A percentile compares a stretch with the other conserved stretches of the same genome.
Conservation (phyloP, 2,888 invertebrate genomes). For the Brassicogethes aeneus region DNA sequence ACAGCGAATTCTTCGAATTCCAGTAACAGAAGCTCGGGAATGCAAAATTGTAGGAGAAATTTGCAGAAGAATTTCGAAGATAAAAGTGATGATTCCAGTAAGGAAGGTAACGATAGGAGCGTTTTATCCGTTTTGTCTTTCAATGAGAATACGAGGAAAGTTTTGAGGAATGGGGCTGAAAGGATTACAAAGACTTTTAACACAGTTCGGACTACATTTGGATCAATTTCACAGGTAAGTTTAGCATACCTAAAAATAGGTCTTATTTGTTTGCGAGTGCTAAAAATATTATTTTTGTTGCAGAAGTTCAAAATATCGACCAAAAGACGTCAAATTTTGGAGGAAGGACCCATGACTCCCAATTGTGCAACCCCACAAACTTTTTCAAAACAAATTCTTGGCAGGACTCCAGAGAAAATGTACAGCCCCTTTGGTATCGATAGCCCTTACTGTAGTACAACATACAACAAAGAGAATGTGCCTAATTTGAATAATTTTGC, state of each 20-base stretch:
- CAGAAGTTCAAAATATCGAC: constrained; percentile 49
- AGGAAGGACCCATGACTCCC: constrained; percentile 46
- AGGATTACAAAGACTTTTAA: constrained; percentile 58
- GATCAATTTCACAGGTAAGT: constrained; percentile 56
- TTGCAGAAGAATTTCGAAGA: constrained; percentile 34
- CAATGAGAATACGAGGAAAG: constrained; percentile 52
- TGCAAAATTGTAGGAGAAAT: constrained; percentile 32
- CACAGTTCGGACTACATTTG: constrained; percentile 55
- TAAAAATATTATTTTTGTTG: constrained; percentile 6
- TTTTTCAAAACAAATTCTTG: constrained; percentile 43
- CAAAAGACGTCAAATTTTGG: constrained; percentile 44
- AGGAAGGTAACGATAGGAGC: constrained; percentile 22
- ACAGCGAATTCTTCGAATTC: constrained; percentile 22
- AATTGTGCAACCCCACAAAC: constrained; percentile 43
- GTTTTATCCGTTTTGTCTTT: constrained; percentile 42
- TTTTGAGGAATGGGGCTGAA: constrained; percentile 56
- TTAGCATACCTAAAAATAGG: too few relatives aligned
- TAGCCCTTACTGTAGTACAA: constrained; percentile 45
- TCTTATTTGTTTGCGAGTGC: too few relatives aligned
- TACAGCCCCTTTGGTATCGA: constrained; percentile 72
- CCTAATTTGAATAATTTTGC: constrained; percentile 5
- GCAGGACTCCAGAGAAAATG: constrained; percentile 61
- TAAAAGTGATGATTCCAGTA: constrained; percentile 5
- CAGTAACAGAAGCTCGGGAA: constrained; percentile 19
- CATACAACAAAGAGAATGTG: constrained; percentile 25